Base-by-base conservation (phyloP, 2,113 vertebrate species). In the Hypomesus transpacificus region DNA sequence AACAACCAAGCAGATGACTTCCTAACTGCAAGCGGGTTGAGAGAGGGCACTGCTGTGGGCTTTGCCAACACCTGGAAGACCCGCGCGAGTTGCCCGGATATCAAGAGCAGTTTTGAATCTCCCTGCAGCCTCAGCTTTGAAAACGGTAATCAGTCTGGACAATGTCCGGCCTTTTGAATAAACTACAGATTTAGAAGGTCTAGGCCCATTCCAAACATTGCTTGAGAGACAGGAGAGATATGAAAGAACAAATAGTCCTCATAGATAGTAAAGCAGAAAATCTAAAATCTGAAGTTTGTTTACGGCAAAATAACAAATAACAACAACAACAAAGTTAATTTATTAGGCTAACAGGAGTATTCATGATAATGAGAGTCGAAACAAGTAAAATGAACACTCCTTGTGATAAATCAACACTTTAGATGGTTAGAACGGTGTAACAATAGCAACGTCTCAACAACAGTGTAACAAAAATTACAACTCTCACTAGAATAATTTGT, bases 21-120 rank as follows among this genome's bases (percentile, higher is more conserved):
- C 26, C 80, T 78, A 1, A 82, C 81, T 16, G 79, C 80, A 66
- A 82, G 80, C 11, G 91, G 91, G 7, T 75, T 87, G n/a, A 46
- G 67, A 4, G 89, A 92, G 54, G 88, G 86, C 73, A 91, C 90
- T 1, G 74, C 83, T 8, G 69, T 80, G 14, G 85, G 85, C 13
- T 92, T 92, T 65, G 91, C 64, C 46, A 92, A 92, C 84, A 87
- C 87, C 58, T 92, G 89, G 89, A 91, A 85, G 75, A 87, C 85
- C 3, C 77, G 73, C n/a, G 81, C 75, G 8, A 79, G 53, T 68
- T 92, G 91, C 66, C 76, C 65, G 7, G 81, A 90, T 34, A 68
- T 88, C 16, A 80, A 75, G 68, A 84, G 28, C 34, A 74, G 24
- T 61, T 87, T 85, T 65, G 82, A 85, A 21, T 81, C 87, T 74